Conservation (phyloP, 2,113 vertebrate species). For the Gymnarchus niloticus region DNA sequence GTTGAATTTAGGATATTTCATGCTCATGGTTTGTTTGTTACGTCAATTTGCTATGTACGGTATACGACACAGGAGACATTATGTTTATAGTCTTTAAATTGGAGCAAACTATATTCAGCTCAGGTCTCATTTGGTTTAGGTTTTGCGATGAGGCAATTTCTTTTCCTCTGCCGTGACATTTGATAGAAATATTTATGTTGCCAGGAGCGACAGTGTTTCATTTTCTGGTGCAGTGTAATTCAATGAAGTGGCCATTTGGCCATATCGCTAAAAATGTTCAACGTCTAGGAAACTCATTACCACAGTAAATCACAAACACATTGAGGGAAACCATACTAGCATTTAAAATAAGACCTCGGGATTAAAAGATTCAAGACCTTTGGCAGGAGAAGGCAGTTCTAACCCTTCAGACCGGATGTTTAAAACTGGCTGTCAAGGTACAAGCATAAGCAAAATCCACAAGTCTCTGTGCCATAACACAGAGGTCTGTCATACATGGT, state of each 20-base stretch:
- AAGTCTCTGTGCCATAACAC: constrained; percentile 4
- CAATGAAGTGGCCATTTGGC: constrained; percentile 8
- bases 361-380: constrained; percentile 8
- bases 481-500: not conserved
- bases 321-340: not conserved
- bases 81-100: not conserved
- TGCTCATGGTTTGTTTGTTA: not conserved
- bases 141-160: constrained; percentile 1
- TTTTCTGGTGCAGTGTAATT: not conserved
- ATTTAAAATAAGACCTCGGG: constrained; percentile 1
- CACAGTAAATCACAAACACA: constrained; percentile 10
- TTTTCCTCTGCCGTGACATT: not conserved
- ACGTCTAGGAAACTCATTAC: not conserved
- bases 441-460: not conserved
- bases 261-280: not conserved
- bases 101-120: not conserved
- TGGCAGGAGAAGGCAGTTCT: not conserved
- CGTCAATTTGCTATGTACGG: not conserved
- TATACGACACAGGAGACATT: not conserved
- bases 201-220: not conserved
- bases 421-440: not conserved
- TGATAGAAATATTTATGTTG: constrained; percentile 13
- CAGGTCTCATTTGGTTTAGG: not conserved
- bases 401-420: not conserved
- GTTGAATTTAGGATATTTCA: not conserved